These are phyloP conservation scores for Protophormia terraenovae DNA, from an alignment of 2,888 invertebrate species.

Conservation along the genomic window DNA sequence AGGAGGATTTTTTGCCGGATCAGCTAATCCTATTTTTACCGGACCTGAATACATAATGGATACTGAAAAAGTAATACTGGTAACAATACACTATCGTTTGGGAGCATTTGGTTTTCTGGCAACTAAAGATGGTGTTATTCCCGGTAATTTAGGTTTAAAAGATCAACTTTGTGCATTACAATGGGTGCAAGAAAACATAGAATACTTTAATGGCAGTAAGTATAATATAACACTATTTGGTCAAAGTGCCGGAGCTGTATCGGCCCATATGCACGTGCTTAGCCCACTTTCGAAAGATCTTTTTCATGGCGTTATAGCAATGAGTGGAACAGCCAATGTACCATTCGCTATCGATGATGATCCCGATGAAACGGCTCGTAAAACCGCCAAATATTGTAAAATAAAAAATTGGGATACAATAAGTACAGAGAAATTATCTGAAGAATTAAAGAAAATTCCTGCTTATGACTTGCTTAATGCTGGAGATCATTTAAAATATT, in stretches of 20 bases:
- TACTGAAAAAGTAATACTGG: slow-evolving; percentile 80
- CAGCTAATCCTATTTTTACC: slow-evolving; percentile 75
- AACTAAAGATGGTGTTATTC: slow-evolving; percentile 81
- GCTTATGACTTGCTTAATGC: slow-evolving; percentile 70
- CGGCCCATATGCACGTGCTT: slow-evolving; percentile 82
- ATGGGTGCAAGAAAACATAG: slow-evolving; percentile 82
- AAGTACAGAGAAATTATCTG: slow-evolving; percentile 77
- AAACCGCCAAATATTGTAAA: slow-evolving; percentile 79
- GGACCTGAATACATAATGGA: slow-evolving; percentile 83
- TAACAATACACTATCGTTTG: slow-evolving; percentile 81
- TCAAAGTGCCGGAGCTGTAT: slow-evolving; percentile 82
- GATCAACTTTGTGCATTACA: slow-evolving; percentile 82
- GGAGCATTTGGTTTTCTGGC: slow-evolving; percentile 81
- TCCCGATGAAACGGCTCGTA: slow-evolving; percentile 77
- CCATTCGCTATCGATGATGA: slow-evolving; percentile 76
- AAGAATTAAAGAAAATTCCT: slow-evolving; percentile 80
- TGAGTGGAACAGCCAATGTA: slow-evolving; percentile 82
- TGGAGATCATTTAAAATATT: slow-evolving; percentile 81
- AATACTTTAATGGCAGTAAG: slow-evolving; percentile 81
- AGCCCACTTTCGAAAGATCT: slow-evolving; percentile 80
- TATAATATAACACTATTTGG: slow-evolving; percentile 81
- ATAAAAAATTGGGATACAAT: slow-evolving; percentile 69
- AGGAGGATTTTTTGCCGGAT: slow-evolving; percentile 82
- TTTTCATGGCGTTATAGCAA: slow-evolving; percentile 81
- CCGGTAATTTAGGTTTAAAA: slow-evolving; percentile 82